Evolutionary conservation across 1,140 invertebrate species (phyloP).

Genomic region (Macrotrachela quadricornifera): DNA sequence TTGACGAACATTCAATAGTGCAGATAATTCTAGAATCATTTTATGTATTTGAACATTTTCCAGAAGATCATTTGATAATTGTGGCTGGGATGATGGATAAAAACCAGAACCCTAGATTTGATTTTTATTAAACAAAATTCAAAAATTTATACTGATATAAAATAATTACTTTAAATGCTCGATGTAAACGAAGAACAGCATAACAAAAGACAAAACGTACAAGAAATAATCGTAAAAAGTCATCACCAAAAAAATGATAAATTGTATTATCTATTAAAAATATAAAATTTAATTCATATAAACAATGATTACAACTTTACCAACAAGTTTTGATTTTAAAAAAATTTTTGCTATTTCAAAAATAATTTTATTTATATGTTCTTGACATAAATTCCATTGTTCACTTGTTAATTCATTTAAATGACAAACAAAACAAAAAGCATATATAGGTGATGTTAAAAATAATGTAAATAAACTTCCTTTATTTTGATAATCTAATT

Average conservation of each 20-base stretch:
- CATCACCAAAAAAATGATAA: slow-evolving; percentile 71
- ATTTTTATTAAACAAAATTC: slow-evolving; percentile 12
- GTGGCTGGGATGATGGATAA: slow-evolving; percentile 5
- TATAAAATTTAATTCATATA: not conserved
- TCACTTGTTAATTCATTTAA: slow-evolving; percentile 54
- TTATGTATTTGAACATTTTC: not conserved
- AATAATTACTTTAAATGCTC: slow-evolving; percentile 41
- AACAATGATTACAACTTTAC: not conserved
- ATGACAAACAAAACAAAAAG: slow-evolving; percentile 74
- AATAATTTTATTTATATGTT: slow-evolving; percentile 21
- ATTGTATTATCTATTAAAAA: slow-evolving; percentile 25
- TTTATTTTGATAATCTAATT: slow-evolving; percentile 67
- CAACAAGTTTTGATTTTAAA: slow-evolving; percentile 3
- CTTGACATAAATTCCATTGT: slow-evolving; percentile 70
- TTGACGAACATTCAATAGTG: slow-evolving; percentile 1
- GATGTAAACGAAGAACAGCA: slow-evolving; percentile 59
- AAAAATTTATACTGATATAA: not conserved
- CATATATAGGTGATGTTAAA: slow-evolving; percentile 72
- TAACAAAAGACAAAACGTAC: slow-evolving; percentile 79
- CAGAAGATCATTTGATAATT: not conserved
- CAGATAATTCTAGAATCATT: slow-evolving; percentile 1
- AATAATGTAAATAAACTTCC: slow-evolving; percentile 83
- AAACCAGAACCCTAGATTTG: not conserved
- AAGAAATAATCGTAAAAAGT: slow-evolving; percentile 65
- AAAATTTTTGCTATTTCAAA: slow-evolving; percentile 4